These are phyloP conservation scores for Ciconia nigra DNA, from an alignment of 2,797 vertebrate genomes.

Conservation along the genomic window DNA sequence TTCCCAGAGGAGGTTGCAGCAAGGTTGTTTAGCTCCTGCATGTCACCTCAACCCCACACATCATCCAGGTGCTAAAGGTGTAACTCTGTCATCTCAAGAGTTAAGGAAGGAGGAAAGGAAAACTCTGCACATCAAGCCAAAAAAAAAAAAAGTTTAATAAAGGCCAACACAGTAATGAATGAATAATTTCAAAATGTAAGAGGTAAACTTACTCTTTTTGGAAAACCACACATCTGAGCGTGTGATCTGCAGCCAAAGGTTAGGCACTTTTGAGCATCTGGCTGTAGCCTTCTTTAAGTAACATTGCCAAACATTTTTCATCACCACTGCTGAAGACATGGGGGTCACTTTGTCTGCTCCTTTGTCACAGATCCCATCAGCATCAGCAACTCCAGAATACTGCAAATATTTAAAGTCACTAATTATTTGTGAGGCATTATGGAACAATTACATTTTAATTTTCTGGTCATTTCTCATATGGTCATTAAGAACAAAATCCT, in stretches of 20 bases:
- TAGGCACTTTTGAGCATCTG: constrained; percentile 78
- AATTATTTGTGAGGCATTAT: not conserved
- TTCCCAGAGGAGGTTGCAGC: not conserved
- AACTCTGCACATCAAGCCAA: not conserved
- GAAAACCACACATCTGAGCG: constrained; percentile 64
- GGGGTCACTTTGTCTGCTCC: constrained; percentile 78
- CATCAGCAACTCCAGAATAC: constrained; percentile 78
- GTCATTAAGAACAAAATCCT: not conserved
- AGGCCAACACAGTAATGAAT: not conserved
- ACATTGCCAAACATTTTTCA: constrained; percentile 65
- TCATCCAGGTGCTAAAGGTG: not conserved
- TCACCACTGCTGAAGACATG: constrained; percentile 74
- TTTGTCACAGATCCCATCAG: constrained; percentile 73
- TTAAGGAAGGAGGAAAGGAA: not conserved
- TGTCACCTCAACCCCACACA: not conserved
- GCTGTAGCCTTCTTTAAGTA: constrained; percentile 78
- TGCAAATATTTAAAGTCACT: constrained; percentile 34
- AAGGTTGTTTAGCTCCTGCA: not conserved
- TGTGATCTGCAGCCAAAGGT: constrained; percentile 65
- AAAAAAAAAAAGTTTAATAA: too few relatives aligned
- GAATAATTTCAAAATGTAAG: not conserved
- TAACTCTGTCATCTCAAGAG: not conserved
- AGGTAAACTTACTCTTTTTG: constrained; percentile 48
- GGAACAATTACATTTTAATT: not conserved
- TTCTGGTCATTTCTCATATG: not conserved